Base-by-base conservation (phyloP, 2,113 vertebrate genomes). In the Pseudois nayaur region DNA sequence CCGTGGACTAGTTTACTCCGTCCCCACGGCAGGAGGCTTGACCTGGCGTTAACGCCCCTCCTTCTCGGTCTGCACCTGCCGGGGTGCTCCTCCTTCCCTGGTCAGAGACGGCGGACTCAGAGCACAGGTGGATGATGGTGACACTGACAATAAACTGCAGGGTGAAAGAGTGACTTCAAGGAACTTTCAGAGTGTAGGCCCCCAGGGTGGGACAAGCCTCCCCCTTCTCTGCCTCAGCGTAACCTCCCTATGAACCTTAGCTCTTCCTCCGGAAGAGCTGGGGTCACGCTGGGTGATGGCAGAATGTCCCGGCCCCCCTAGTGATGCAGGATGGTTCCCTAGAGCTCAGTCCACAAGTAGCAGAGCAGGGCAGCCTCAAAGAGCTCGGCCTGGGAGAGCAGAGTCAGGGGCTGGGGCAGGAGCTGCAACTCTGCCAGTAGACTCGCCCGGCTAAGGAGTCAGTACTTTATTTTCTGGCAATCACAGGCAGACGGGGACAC, bases 1-100 rank as follows among this genome's bases (percentile, higher is more conserved):
- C 8, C 50, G 1, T 0, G 3, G 43, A n/a, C 29, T 8, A 4
- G 4, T 17, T 1, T 6, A 27, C 6, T 40, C 60, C 43, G 17
- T 27, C 48, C 62, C 11, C 3, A 0, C 0, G 5, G 5, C 7
- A 1, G 4, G 27, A 85, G 55, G 87, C 8, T 71, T 11, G 54
- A 48, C 52, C 52, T n/a, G 64, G 64, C 3, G 0, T 3, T 27
- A 19, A 14, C 4, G 1, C 60, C n/a, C 55, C n/a, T 25, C 16
- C 21, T 17, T 55, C 50, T 62, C 79, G 8, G 15, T 2, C 33
- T 33, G 50, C 43, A 9, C 48, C 55, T 31, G 16, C 11, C 17
- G 3, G n/a, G 79, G 12, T 0, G 1, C 31, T 50, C 78, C 54
- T 43, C 17, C 54, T 57, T 1, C 84, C 9, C 11, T 1, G 29